These are phyloP conservation scores for Drepana arcuata DNA, from an alignment of 1,140 invertebrate species.

Conservation along the genomic window DNA sequence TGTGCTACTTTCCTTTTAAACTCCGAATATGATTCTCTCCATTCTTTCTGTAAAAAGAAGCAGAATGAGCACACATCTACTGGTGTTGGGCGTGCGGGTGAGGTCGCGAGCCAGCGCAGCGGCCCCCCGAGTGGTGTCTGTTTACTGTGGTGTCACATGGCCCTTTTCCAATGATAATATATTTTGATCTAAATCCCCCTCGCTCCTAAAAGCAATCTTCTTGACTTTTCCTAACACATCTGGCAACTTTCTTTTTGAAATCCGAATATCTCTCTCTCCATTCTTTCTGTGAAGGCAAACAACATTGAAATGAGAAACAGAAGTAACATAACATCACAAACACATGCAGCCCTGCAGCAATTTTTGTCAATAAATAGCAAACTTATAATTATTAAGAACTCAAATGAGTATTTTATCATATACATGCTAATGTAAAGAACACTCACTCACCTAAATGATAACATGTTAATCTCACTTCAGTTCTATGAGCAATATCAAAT, in stretches of 20 bases:
- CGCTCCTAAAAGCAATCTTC: constrained; percentile 88
- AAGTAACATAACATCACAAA: constrained; percentile 3
- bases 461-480: too few relatives aligned
- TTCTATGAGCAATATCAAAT: too few relatives aligned
- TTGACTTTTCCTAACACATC: constrained; percentile 97
- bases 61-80: constrained; percentile 57
- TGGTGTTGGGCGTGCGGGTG: constrained; percentile 26
- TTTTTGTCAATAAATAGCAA: constrained; percentile 5
- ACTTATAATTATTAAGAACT: not conserved
- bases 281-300: constrained; percentile 87
- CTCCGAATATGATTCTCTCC: constrained; percentile 96
- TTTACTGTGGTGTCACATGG: constrained; percentile 34
- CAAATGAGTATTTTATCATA: not conserved
- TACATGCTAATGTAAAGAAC: too few relatives aligned
- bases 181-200: constrained; percentile 39
- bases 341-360: too few relatives aligned
- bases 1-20: constrained; percentile 98
- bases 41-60: constrained; percentile 91
- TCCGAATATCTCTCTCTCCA: constrained; percentile 95
- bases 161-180: constrained; percentile 53
- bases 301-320: constrained; percentile 22
- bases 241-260: constrained; percentile 96
- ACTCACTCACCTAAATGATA: too few relatives aligned
- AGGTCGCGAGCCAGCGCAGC: constrained; percentile 36
- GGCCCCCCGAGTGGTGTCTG: constrained; percentile 1